Base-by-base conservation (phyloP, 2,113 vertebrate species). In the Urocynchramus pylzowi region DNA sequence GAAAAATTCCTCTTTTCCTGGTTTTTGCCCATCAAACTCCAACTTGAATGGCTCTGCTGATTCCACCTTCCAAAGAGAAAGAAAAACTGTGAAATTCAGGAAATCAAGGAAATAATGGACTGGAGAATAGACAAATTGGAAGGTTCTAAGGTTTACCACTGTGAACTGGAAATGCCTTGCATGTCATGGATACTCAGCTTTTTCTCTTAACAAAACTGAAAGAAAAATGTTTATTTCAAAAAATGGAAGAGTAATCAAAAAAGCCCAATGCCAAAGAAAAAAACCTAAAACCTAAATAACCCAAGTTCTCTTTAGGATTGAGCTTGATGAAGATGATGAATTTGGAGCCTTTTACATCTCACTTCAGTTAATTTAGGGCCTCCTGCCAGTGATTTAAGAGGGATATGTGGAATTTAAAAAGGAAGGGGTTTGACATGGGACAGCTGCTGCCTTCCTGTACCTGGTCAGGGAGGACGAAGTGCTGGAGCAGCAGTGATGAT, bases 201-300 rank as follows among this genome's bases (percentile, higher is more conserved):
- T 20, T 68, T 13, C 22, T 67, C 41, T 39, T 37, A 21, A 47
- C 37, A 13, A 81, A 81, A 44, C 35, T n/a, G 52, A 56, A 69
- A 45, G 63, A 8, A 47, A 35, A 71, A 63, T 28, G 10, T 28
- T 65, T 49, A 17, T 52, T 73, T 61, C 35, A 45, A 75, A 63
- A 91, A 87, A 50, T 10, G 27, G 26, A 63, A 13, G 30, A 71
- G 6, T 53, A 53, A 74, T 37, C 2, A 73, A 75, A 57, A 49
- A 23, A 8, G 0, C 10, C 13, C 41, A 59, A 27, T 0, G 2
- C 15, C 13, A 50, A 68, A 44, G 24, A 2, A 35, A 64, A 71
- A 54, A 7, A 0, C 1, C 4, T 13, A 5, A 24, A 54, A 37
- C 3, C 1, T 15, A 47, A 50, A 11, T 8, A 20, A 14, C 14